phyloP scores from a whole-genome alignment of 2,888 invertebrate species.

The Trichopria drosophilae region DNA sequence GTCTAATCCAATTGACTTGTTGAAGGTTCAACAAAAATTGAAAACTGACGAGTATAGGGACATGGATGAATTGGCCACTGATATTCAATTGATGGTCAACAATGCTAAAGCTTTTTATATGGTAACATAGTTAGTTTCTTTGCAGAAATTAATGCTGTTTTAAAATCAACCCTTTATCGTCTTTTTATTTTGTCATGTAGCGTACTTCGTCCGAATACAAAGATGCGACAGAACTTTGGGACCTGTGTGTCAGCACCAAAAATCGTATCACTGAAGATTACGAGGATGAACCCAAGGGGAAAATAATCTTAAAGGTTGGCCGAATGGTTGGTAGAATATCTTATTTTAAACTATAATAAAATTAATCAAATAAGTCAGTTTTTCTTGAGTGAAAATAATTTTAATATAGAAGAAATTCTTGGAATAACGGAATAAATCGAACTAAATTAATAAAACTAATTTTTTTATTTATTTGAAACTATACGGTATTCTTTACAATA shows the following conservation, averaged over 20 bases:
- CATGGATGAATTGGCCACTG: constrained; percentile 85
- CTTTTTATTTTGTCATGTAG: constrained; percentile 54
- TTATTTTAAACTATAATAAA: too few relatives aligned
- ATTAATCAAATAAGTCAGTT: too few relatives aligned
- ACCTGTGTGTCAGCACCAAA: constrained; percentile 72
- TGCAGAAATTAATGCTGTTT: background rate
- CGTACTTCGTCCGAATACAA: constrained; percentile 80
- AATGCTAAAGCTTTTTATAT: constrained; percentile 96
- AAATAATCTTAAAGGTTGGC: constrained; percentile 62
- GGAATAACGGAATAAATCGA: too few relatives aligned
- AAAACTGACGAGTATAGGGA: constrained; percentile 97
- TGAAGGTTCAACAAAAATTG: constrained; percentile 93
- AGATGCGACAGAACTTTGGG: constrained; percentile 88
- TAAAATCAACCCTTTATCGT: background rate
- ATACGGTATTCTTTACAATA: too few relatives aligned
- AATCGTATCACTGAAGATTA: constrained; percentile 58
- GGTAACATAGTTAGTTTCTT: constrained; percentile 52
- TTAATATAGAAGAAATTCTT: too few relatives aligned
- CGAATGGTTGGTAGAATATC: constrained; percentile 56
- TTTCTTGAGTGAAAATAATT: too few relatives aligned
- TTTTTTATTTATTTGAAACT: too few relatives aligned
- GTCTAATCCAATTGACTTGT: constrained; percentile 90
- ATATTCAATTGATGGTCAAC: constrained; percentile 87
- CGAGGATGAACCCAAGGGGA: constrained; percentile 62
- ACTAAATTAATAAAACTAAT: too few relatives aligned